Evolutionary conservation across 2,113 vertebrate species (phyloP), one percentile per base, ranked within the genome.

Genomic region (Cyanocitta stelleri): DNA sequence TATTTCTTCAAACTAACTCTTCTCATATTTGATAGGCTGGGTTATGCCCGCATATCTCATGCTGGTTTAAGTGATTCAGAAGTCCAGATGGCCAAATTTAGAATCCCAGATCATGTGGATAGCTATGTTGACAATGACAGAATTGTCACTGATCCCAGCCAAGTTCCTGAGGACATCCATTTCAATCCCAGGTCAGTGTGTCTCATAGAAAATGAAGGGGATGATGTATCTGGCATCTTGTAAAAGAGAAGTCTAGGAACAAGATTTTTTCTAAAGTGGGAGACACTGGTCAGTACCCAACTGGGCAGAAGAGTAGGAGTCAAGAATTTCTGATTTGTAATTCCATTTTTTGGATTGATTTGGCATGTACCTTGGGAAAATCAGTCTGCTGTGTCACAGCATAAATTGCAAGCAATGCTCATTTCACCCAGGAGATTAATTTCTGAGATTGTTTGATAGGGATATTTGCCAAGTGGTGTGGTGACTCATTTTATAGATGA

Each of bases 61-160:
- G 98, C 97, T 94, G 96, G 93, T 64, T 95, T 98, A 91, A 98
- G 98, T 95, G 98, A 98, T 87, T 98, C 98, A 82, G 98, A 98
- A 97, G 94, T 98, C 87, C 98, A 98, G 93, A 93, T 98, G 94
- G 97, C 97, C 71, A 98, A 96, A 92, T 98, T 98, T 94, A 96
- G 97, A 90, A 98, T 98, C 59, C 98, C 98, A 23, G 95, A 97
- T 87, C 92, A 98, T 4, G 41, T 93, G 44, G 27, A 87, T 62
- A 92, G 92, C 86, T 98, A 97, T n/a, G 86, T 48, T 74, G 97
- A 98, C 78, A 97, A 98, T 62, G 96, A 97, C 83, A 97, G 80
- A 93, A 87, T 97, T 54, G 93, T 98, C 77, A 97, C 56, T 56
- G 97, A 98, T 79, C 90, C 87, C 69, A 96, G 77, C 48, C 66